Evolutionary conservation across 1,140 invertebrate genomes (phyloP).

Genomic region (Drosophila bocqueti): DNA sequence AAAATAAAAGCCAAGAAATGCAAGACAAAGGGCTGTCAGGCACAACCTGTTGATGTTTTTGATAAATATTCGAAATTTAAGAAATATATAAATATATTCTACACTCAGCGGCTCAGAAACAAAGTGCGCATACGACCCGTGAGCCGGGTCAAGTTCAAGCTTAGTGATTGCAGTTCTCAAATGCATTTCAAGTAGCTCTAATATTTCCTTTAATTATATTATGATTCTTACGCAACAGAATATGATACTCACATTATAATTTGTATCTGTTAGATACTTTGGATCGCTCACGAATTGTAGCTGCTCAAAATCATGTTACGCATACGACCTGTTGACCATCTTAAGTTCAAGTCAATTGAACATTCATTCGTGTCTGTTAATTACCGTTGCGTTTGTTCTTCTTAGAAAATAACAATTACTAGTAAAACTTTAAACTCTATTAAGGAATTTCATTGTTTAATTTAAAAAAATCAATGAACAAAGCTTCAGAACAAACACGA

Average conservation of each 20-base stretch:
- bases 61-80: conserved; percentile 11
- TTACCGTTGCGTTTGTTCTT: conserved; percentile 11
- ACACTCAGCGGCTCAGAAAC: not conserved
- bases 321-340: conserved; percentile 17
- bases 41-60: conserved; percentile 21
- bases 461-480: not conserved
- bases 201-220: not conserved
- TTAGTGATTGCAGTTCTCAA: conserved; percentile 8
- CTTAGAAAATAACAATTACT: not conserved
- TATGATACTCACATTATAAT: too few species aligned
- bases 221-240: not conserved
- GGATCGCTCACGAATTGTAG: too few species aligned
- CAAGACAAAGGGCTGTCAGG: conserved; percentile 19
- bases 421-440: not conserved
- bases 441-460: not conserved
- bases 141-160: conserved; percentile 7
- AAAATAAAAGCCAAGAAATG: conserved; percentile 10
- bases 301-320: not conserved
- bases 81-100: conserved; percentile 15
- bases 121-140: conserved; percentile 16
- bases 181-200: not conserved
- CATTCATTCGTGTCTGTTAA: conserved; percentile 8
- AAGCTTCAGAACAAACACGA: not conserved
- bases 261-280: not conserved
- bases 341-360: conserved; percentile 16